Evolutionary conservation across 2,888 invertebrate genomes (phyloP).

Genomic region (Caenorhabditis sp.): DNA sequence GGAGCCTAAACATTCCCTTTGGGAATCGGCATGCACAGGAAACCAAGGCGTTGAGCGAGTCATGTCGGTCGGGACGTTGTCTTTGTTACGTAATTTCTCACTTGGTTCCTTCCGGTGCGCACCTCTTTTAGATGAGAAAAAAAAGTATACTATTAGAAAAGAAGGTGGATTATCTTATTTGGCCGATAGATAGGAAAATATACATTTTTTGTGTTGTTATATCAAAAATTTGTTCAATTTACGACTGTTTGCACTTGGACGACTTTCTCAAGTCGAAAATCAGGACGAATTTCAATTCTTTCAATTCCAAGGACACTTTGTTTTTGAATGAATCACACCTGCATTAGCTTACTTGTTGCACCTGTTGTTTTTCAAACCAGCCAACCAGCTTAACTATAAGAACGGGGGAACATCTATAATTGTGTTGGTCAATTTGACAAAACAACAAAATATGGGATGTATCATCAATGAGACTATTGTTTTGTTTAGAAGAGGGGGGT

Average conservation of each 20-base stretch:
- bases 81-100: neutral
- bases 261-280: constrained; percentile 34
- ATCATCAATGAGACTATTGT: neutral
- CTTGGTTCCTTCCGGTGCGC: neutral
- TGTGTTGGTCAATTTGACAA: neutral
- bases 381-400: neutral
- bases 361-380: neutral
- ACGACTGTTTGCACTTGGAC: neutral
- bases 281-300: constrained; percentile 20
- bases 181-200: constrained; percentile 1
- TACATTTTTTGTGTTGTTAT: constrained; percentile 16
- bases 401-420: neutral
- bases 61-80: neutral
- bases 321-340: neutral
- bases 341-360: neutral
- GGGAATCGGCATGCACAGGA: neutral
- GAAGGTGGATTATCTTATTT: constrained; percentile 6
- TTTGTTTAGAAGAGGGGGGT: neutral
- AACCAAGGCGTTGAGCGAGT: neutral
- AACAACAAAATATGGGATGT: constrained; percentile 1
- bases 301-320: neutral
- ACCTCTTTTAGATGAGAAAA: constrained; percentile 9
- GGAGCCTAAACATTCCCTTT: neutral
- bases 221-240: neutral
- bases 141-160: constrained; percentile 15